Conservation (phyloP, 2,797 vertebrate genomes). For the Lacerta bilineata region DNA sequence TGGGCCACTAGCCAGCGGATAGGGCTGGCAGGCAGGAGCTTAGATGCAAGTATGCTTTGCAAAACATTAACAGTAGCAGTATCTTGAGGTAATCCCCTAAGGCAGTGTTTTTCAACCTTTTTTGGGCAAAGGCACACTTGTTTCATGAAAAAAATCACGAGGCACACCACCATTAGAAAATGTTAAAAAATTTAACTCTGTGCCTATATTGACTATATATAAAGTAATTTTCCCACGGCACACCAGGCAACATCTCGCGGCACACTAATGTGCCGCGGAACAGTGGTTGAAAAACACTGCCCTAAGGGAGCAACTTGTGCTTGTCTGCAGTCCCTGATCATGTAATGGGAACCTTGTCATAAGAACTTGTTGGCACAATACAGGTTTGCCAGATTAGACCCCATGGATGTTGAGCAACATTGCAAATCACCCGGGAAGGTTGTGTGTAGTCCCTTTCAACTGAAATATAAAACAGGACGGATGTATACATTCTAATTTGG, state of each 20-base stretch:
- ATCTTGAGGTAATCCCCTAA: constrained; percentile 7
- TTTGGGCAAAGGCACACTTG: too few species aligned
- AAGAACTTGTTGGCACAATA: constrained; percentile 14
- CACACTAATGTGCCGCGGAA: too few species aligned
- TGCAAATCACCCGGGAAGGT: background rate
- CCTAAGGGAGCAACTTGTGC: background rate
- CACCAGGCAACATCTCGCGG: too few species aligned
- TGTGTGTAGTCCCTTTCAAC: background rate
- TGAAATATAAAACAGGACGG: background rate
- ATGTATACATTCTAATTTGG: background rate
- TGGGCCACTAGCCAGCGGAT: constrained; percentile 37
- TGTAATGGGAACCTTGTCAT: constrained; percentile 10
- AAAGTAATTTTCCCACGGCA: too few species aligned
- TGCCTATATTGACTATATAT: too few species aligned
- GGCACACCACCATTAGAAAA: too few species aligned
- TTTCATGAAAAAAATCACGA: too few species aligned
- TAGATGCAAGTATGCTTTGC: constrained; percentile 10
- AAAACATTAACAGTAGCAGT: constrained; percentile 32
- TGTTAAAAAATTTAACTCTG: too few species aligned
- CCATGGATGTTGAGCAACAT: background rate
- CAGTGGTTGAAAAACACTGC: too few species aligned
- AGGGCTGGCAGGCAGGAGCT: constrained; percentile 16
- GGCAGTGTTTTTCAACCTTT: too few species aligned
- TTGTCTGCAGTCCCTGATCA: constrained; percentile 14
- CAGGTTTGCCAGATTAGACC: background rate